Evolutionary conservation across 2,113 vertebrate genomes (phyloP), one percentile per base, ranked within the genome.

Genomic region (Notarius lentiginosus): DNA sequence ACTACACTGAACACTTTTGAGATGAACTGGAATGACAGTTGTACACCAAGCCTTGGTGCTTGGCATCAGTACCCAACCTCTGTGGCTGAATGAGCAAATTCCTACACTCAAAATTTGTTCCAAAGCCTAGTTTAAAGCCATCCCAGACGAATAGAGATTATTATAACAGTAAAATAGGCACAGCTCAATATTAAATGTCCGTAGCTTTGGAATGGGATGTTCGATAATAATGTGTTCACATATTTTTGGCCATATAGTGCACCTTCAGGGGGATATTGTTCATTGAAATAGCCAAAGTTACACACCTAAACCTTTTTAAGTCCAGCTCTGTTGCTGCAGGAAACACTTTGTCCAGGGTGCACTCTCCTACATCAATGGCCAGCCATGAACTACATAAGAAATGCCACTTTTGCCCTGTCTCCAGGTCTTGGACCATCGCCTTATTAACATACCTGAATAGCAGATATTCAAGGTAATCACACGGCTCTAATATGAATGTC

Each of bases 321-420:
- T 99, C 97, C 84, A 92, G 91, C 83, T 98, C 98, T 56, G 97
- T 96, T 85, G 98, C 97, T 41, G 96, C 95, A 1, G 94, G 96
- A 92, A 99, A 99, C 51, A 96, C 90, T 92, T 96, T 98, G 90
- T 99, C 97, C 0, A 99, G 94, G 55, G 96, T 90, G 84, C 97
- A 98, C 66, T 99, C 97, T 86, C 96, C 96, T 7, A 98, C 93
- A 85, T 98, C 95, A 14, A 98, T 85, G 53, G 97, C 95, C 83
- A 99, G 92, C 98, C 98, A 99, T 0, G 97, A 97, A 88, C 97
- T 97, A 90, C 98, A 99, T 82, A 99, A 95, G 92, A 99, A 99
- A 87, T 97, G 95, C 97, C 97, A 98, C 87, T 96, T 98, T 88
- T 92, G 93, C 86, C 96, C 96, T 51, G 87, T 93, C 27, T 94